Evolutionary conservation across 2,888 invertebrate species (phyloP), one percentile per base, ranked within the genome.

Genomic region (Tetrapedia diversipes): DNA sequence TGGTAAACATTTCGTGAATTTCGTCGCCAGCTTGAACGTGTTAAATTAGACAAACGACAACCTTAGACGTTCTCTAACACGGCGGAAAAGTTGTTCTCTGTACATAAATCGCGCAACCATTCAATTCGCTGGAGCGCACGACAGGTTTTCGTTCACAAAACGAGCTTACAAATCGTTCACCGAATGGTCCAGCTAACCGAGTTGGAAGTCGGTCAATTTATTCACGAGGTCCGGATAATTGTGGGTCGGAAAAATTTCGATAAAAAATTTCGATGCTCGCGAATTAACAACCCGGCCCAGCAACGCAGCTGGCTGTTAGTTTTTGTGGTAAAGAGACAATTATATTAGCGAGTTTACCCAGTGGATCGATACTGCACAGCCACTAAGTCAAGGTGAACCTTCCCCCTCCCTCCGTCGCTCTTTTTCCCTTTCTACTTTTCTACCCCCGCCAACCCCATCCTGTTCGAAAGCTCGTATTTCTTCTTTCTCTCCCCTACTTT

Each of bases 301-400:
- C 56, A 27, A 32, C 37, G 24, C 24, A 19, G 34, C 32, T 37
- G 77, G 53, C 54, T 68, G 54, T 49, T 67, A 77, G 70, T 81
- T 81, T 81, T 80, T 80, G 78, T 74, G 71, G 80, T 67, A 43
- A 67, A 70, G 60, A 78, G 79, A 80, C 79, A 67, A 79, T 82
- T 78, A 79, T 79, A 79, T 86, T 78, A 81, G 86, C 74, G 74
- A 81, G 82, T 83, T 86, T 80, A 74, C 79, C 74, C 61, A 71
- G 54, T 66, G 75, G 84, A 82, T 86, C 86, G 84, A 86, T 86
- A 84, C 77, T 79, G 80, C 83, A 83, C 77, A 81, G 79, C 82
- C 79, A 81, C 77, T 76, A 80, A 87, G 86, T 86, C 86, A 86
- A 75, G 79, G 79, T 79, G 79, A 66, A 65, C 79, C 60, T 41